Conservation (phyloP, 2,888 invertebrate species). For the Ennomos fuscantarius region DNA sequence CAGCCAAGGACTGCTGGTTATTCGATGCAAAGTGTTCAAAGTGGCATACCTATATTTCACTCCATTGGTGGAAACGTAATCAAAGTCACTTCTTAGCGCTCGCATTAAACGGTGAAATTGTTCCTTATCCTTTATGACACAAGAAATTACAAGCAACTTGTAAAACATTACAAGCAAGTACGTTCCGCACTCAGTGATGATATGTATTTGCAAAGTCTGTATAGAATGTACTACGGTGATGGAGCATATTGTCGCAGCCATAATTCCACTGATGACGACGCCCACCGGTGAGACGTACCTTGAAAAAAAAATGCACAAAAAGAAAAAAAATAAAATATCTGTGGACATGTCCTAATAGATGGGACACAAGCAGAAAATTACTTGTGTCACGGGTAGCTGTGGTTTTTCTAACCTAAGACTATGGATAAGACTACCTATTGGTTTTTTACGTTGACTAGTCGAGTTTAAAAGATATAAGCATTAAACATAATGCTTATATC, state of each 20-base stretch:
- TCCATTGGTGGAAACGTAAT: conserved; percentile 26
- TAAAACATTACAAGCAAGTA: conserved; percentile 26
- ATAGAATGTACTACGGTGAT: conserved; percentile 3
- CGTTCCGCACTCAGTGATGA: conserved; percentile 25
- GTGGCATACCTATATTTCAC: conserved; percentile 27
- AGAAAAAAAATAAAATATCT: too few species aligned
- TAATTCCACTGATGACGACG: background rate
- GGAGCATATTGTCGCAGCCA: background rate
- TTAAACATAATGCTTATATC: too few species aligned
- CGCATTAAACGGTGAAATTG: conserved; percentile 15
- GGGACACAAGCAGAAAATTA: too few species aligned
- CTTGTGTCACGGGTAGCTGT: too few species aligned
- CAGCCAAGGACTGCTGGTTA: too few species aligned
- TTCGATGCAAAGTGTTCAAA: too few species aligned
- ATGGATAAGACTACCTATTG: too few species aligned
- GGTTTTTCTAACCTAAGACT: too few species aligned
- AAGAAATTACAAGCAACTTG: conserved; percentile 18
- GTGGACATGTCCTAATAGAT: too few species aligned
- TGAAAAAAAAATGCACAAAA: conserved; percentile 12
- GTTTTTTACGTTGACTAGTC: too few species aligned
- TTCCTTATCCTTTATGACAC: conserved; percentile 9
- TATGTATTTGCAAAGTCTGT: conserved; percentile 11
- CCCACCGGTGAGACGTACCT: conserved; percentile 16
- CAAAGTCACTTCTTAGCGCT: conserved; percentile 27
- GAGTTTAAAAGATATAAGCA: too few species aligned